Base-by-base conservation (phyloP, 1,140 invertebrate species). In the Theocolax elegans region DNA sequence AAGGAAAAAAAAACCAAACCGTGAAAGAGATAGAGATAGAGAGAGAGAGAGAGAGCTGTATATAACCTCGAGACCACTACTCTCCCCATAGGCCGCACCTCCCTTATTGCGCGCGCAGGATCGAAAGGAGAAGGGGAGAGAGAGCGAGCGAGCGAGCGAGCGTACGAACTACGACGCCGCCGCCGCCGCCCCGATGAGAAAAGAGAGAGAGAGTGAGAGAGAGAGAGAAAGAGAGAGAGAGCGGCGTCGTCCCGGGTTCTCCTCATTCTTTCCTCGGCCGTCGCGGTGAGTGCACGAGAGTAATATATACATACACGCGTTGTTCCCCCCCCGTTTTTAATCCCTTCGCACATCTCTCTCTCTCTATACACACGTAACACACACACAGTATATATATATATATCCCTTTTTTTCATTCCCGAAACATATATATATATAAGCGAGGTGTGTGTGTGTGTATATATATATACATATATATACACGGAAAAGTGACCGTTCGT, bases 251-350 rank as follows among this genome's bases (percentile, higher is more conserved):
- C 71, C 71, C 71, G 60, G 71, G 71, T 44, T 51, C 31, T 10
- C 10, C 67, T 69, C 67, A 69, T 69, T 69, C 67, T 69, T 62
- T 54, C 67, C 38, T 35, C 67, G 59, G 31, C 58, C 67, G 67
- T 56, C 49, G 67, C 58, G 67, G 35, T 29, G 67, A 69, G 67
- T 63, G 66, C 66, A 68, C 56, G 35, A 35, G 31, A 35, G 4
- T 6, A 35, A 10, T 35, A 4, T 35, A n/a, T n/a, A n/a, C n/a
- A n/a, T n/a, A n/a, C n/a, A n/a, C n/a, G n/a, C n/a, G n/a, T n/a
- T n/a, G n/a, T 56, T 56, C 53, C 53, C 58, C 64, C 53, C 46
- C 56, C 23, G 51, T 48, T 48, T 48, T 48, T 48, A 48, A 17
- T 21, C 19, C 19, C 6, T 8, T n/a, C n/a, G n/a, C n/a, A n/a